These are phyloP conservation scores for Squalus acanthias DNA, from an alignment of 2,797 vertebrate genomes.

Conservation along the genomic window DNA sequence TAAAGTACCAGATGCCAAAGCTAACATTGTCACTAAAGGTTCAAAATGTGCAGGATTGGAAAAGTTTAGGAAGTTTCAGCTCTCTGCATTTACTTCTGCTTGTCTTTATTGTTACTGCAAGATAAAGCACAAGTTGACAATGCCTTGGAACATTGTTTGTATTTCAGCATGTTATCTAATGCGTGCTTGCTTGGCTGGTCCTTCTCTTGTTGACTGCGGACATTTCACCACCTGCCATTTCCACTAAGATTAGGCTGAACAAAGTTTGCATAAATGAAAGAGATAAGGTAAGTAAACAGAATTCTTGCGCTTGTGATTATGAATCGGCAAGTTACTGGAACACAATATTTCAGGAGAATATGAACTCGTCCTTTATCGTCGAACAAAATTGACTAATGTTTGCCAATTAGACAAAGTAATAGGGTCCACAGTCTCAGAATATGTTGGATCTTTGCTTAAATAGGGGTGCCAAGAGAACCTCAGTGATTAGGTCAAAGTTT, in stretches of 20 bases:
- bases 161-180: background rate
- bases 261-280: conserved; percentile 1
- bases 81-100: background rate
- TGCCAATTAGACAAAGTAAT: background rate
- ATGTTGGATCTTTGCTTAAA: background rate
- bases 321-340: background rate
- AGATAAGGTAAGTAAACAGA: background rate
- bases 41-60: background rate
- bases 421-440: background rate
- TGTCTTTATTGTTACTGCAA: background rate
- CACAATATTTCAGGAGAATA: no score
- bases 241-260: conserved; percentile 11
- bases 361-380: background rate
- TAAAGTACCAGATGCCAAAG: background rate
- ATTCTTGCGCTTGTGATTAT: background rate
- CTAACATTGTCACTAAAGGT: background rate
- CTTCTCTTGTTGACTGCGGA: background rate
- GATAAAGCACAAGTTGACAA: background rate
- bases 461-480: background rate
- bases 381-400: background rate
- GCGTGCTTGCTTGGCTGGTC: background rate
- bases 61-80: background rate
- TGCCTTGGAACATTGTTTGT: background rate
- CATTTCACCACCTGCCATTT: conserved; percentile 25
- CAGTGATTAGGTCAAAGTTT: background rate